phyloP scores from a whole-genome alignment of 1,140 invertebrate genomes.

The Heliconius hermathena region DNA sequence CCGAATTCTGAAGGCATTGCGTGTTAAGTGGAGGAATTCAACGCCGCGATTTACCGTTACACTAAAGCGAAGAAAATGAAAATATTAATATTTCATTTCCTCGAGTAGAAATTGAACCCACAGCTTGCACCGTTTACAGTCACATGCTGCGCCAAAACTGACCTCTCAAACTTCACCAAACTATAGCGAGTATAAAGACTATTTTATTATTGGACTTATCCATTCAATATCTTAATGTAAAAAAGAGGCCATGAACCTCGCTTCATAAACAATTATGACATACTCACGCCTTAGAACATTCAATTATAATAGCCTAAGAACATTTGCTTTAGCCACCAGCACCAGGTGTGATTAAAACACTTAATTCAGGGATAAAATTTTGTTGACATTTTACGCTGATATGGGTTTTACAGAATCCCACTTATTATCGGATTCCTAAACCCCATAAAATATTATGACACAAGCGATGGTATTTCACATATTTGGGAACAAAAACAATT shows the following conservation, averaged over 20 bases:
- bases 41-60: too few relatives aligned
- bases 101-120: not conserved
- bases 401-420: conserved; percentile 46
- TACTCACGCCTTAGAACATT: not conserved
- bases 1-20: not conserved
- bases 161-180: too few relatives aligned
- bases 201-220: too few relatives aligned
- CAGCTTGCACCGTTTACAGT: too few relatives aligned
- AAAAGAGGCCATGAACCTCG: not conserved
- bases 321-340: not conserved
- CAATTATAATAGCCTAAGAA: not conserved
- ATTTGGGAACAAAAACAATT: conserved; percentile 12
- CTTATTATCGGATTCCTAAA: conserved; percentile 43
- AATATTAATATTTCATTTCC: too few relatives aligned
- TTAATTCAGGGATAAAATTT: conserved; percentile 51
- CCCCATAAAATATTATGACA: conserved; percentile 39
- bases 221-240: not conserved
- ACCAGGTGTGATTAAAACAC: conserved; percentile 45
- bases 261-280: not conserved
- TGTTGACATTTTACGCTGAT: conserved; percentile 50
- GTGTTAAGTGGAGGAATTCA: not conserved
- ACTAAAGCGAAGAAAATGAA: too few relatives aligned
- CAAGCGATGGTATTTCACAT: not conserved
- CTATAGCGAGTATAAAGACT: too few relatives aligned
- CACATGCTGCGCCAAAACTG: too few relatives aligned